Base-by-base conservation (phyloP, 1,140 invertebrate species). In the Macrotrachela quadricornifera region DNA sequence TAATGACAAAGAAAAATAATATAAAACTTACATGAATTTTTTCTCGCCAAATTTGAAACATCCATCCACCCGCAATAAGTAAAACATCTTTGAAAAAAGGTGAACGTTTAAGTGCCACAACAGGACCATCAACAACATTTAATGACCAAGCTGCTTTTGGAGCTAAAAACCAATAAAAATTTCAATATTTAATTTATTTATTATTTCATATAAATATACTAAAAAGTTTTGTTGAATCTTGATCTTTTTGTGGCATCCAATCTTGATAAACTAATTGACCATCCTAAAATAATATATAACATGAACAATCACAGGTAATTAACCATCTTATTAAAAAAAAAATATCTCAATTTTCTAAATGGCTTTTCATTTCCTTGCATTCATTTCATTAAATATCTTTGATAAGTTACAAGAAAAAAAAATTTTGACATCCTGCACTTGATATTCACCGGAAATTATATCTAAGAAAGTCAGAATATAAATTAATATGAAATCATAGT, bases 221-320 rank as follows among this genome's bases (percentile, higher is more conserved):
- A 53, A 64, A 61, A 46, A 69, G 59, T 60, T 71, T 71, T 49
- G 67, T 68, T 36, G 64, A 61, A 50, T 71, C 70, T 36, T 65
- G 61, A 57, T 71, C 70, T 61, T 71, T 71, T 49, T 69, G 65
- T 46, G 70, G 70, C 64, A 71, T 67, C 70, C 70, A 71, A 54
- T 71, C 69, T 6, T 65, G 60, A 58, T 69, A 71, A 10, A 71
- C 62, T 9, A 71, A 56, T 56, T 71, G 67, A 12, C 70, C 70
- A 59, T 70, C 67, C 66, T 69, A 57, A 40, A 51, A 57, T 40
- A 30, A 10, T 47, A 40, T 16, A 30, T 41, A n/a, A 38, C n/a
- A 21, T 1, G 10, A 38, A 2, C 4, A 16, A 15, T 44, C 21
- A 30, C 21, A 30, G 8, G 2, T 30, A 30, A 30, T 30, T 30